phyloP scores from a whole-genome alignment of 2,888 invertebrate genomes.

The Marasmarcha lunaedactyla region DNA sequence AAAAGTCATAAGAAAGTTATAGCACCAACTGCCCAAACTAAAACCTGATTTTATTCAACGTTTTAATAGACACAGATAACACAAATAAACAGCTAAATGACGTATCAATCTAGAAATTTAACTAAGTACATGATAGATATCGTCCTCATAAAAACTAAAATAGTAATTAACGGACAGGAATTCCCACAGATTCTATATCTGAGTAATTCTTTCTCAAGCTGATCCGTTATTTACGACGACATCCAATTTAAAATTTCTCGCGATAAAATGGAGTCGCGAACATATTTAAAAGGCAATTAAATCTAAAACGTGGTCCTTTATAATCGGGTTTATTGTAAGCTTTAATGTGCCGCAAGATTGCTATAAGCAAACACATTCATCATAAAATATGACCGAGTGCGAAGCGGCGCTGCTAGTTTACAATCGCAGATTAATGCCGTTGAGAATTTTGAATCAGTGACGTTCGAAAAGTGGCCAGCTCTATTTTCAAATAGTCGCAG shows the following conservation, averaged over 20 bases:
- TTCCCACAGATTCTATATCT: too few species aligned
- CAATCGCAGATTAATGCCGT: conserved; percentile 16
- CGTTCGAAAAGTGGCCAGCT: too few species aligned
- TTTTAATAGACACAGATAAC: too few species aligned
- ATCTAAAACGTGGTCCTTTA: conserved; percentile 32
- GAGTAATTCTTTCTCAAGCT: too few species aligned
- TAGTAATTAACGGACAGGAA: too few species aligned
- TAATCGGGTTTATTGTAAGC: conserved; percentile 23
- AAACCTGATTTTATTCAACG: background rate
- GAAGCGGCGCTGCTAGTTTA: conserved; percentile 20
- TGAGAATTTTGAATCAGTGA: too few species aligned
- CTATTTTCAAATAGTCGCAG: conserved; percentile 39
- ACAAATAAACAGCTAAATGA: too few species aligned
- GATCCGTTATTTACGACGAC: conserved; percentile 2
- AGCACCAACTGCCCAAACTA: background rate
- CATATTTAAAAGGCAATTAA: conserved; percentile 37
- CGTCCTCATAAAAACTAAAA: too few species aligned
- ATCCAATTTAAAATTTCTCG: conserved; percentile 8
- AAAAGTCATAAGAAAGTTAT: background rate
- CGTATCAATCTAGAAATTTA: too few species aligned
- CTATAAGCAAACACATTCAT: conserved; percentile 42
- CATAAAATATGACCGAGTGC: conserved; percentile 39
- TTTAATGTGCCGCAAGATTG: conserved; percentile 28
- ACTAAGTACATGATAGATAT: too few species aligned
- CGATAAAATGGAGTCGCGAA: conserved; percentile 21